Conservation (phyloP, 2,113 vertebrate species). For the Ceyx margarethae region DNA sequence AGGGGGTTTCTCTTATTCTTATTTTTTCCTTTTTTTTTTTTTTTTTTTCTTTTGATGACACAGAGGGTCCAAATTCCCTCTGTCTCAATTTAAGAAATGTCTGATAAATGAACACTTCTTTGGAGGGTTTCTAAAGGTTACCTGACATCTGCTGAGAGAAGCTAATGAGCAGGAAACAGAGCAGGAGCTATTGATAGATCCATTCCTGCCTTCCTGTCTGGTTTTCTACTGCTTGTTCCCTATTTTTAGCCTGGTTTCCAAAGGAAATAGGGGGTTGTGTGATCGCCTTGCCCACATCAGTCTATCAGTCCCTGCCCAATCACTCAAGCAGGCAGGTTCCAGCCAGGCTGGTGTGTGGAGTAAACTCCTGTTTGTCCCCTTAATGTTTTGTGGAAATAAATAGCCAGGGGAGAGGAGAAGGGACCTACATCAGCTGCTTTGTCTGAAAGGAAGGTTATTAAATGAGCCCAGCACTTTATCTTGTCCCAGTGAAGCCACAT, state of each 20-base stretch:
- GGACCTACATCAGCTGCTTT: background rate
- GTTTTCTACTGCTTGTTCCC: background rate
- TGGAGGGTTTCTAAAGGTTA: constrained; percentile 9
- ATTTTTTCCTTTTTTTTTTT: background rate
- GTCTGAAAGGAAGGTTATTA: background rate
- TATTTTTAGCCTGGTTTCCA: constrained; percentile 15
- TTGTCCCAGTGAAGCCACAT: background rate
- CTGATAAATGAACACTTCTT: background rate
- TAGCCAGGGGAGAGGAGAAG: background rate
- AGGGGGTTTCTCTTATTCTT: too few species aligned
- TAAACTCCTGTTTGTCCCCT: background rate
- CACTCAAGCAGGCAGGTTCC: background rate
- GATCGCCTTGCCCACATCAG: background rate
- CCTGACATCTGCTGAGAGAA: background rate
- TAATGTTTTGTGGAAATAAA: background rate
- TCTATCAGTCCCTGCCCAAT: background rate
- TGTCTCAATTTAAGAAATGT: background rate
- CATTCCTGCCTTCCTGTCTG: constrained; percentile 20
- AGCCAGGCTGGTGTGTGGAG: background rate
- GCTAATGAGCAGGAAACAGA: background rate
- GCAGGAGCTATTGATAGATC: constrained; percentile 20
- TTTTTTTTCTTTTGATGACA: background rate
- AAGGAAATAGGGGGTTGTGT: background rate
- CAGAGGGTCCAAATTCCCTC: background rate
- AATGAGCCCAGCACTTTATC: background rate